phyloP scores from a whole-genome alignment of 2,888 invertebrate genomes.

The Theodoxus fluviatilis region DNA sequence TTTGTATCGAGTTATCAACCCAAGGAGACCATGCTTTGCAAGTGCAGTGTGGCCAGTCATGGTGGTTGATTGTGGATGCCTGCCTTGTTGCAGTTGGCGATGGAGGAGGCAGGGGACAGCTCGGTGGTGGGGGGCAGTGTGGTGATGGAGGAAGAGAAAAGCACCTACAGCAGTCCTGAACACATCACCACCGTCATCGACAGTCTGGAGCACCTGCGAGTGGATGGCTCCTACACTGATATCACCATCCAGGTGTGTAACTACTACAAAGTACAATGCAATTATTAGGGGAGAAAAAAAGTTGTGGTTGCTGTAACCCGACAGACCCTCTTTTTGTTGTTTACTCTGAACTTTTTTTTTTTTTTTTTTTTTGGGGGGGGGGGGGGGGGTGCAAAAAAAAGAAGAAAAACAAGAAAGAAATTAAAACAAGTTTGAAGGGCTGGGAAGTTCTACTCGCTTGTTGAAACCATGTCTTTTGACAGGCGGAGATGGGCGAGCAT shows the following conservation, averaged over 20 bases:
- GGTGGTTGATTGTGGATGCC: background rate
- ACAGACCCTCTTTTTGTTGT: too few relatives aligned
- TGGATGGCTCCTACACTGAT: slow-evolving; percentile 52
- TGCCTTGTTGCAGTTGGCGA: background rate
- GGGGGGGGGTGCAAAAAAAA: too few relatives aligned
- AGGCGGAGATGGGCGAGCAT: too few relatives aligned
- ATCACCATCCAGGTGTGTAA: slow-evolving; percentile 47
- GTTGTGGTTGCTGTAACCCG: too few relatives aligned
- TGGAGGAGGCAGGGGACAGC: background rate
- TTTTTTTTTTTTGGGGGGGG: too few relatives aligned
- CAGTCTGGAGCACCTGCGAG: slow-evolving; percentile 50
- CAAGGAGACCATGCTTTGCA: background rate
- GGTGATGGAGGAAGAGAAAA: slow-evolving; percentile 4
- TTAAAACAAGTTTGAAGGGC: too few relatives aligned
- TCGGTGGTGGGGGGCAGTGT: slow-evolving; percentile 6
- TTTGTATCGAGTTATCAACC: background rate
- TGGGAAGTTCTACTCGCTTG: too few relatives aligned
- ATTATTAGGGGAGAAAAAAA: too few relatives aligned
- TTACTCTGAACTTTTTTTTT: too few relatives aligned
- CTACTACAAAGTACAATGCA: too few relatives aligned
- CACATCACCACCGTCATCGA: slow-evolving; percentile 50
- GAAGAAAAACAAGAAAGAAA: too few relatives aligned
- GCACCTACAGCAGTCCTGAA: slow-evolving; percentile 43
- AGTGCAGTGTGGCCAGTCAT: background rate
- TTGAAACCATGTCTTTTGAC: too few relatives aligned